A percentile compares a stretch with the other conserved stretches of the same genome.
phyloP scores from a whole-genome alignment of 2,113 vertebrate genomes.

The Rhea americana region DNA sequence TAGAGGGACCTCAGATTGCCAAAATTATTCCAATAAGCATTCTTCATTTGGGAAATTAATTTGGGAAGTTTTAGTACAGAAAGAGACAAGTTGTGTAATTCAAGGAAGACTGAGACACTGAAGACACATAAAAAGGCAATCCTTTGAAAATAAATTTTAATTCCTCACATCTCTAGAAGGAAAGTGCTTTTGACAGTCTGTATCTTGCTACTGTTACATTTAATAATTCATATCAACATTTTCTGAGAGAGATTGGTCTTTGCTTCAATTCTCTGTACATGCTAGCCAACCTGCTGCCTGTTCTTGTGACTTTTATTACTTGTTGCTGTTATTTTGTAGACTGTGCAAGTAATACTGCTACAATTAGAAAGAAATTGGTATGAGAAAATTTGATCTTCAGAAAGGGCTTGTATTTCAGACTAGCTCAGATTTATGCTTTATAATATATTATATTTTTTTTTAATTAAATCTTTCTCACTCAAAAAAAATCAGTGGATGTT shows the following conservation, averaged over 20 bases:
- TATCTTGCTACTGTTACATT: constrained; percentile 66
- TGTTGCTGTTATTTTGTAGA: neutral
- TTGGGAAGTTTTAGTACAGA: constrained; percentile 11
- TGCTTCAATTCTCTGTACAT: constrained; percentile 31
- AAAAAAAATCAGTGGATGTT: neutral
- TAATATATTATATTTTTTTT: fast-evolving
- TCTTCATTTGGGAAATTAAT: neutral
- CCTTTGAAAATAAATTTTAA: constrained; percentile 60
- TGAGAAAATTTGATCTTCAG: neutral
- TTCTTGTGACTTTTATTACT: neutral
- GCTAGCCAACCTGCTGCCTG: neutral
- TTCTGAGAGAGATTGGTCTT: constrained; percentile 14
- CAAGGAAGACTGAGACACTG: constrained; percentile 34
- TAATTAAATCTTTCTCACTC: neutral
- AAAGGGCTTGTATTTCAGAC: neutral
- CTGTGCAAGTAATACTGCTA: neutral
- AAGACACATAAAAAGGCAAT: constrained; percentile 13
- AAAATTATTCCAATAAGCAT: neutral
- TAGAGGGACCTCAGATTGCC: neutral
- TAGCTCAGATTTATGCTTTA: neutral
- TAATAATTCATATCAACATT: constrained; percentile 71
- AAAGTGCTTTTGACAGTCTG: constrained; percentile 61
- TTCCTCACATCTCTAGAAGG: constrained; percentile 40
- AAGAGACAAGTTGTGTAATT: constrained; percentile 24
- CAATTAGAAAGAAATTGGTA: neutral